Base-by-base conservation (phyloP, 2,113 vertebrate genomes). In the Lepidothrix coronata region DNA sequence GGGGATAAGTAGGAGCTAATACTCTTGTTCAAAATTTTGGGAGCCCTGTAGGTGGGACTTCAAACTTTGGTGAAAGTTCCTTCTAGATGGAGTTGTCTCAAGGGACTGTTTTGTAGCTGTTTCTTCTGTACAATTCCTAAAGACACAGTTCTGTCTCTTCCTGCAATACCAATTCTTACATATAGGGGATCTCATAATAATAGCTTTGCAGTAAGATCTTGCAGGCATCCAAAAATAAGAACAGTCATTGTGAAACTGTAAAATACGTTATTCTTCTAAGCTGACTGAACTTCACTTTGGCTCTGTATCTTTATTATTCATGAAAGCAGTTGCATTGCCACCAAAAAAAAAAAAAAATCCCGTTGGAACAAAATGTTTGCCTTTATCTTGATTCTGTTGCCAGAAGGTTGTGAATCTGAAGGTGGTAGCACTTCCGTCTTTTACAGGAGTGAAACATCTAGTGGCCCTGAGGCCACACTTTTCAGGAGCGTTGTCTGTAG, bases 371-470 rank as follows among this genome's bases (percentile, higher is more conserved):
- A 78, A 78, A 77, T 62, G 2, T 63, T 80, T 66, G 9, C 46
- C 30, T 84, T 92, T 77, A 48, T 66, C 5, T 6, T 35, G 19
- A 28, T 62, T 79, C 74, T 55, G 4, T 89, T 76, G 71, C 54
- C 66, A 93, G 51, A 76, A 92, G 51, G 14, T 24, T 79, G 48
- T 48, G 95, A 70, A 73, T 82, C 52, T 68, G 74, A 89, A 78
- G 30, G 31, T 59, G 44, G 25, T 48, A 91, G 8, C n/a, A 35
- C 15, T 82, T 88, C 33, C 8, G 1, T 20, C 37, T 88, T 75
- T 82, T 31, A 44, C 24, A 54, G 23, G 9, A 66, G 6, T 70
- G 41, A 76, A 89, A 62, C 13, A 25, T 54, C 31, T 39, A 85
- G 58, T 33, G 8, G 22, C 9, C 23, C 24, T n/a, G 7, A 63